Evolutionary conservation across 2,888 invertebrate species (phyloP).

Genomic region (Netelia virgata): DNA sequence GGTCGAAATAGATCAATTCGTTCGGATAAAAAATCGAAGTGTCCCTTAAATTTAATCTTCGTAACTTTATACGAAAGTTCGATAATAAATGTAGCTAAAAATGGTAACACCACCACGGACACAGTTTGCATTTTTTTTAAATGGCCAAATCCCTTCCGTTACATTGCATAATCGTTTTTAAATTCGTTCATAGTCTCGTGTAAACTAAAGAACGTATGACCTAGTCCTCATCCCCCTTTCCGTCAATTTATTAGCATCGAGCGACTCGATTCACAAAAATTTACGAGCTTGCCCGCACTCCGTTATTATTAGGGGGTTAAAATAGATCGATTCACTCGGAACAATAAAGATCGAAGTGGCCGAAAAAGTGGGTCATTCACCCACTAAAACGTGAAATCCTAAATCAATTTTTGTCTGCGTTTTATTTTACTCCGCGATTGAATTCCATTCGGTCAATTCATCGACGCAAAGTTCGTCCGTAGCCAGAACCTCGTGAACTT

Average conservation of each 20-base stretch:
- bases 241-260: neutral
- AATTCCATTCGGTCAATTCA: conserved; percentile 22
- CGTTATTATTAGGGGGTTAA: neutral
- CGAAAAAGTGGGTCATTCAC: conserved; percentile 16
- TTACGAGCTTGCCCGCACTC: neutral
- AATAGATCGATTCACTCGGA: neutral
- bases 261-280: neutral
- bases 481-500: conserved; percentile 45
- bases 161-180: no score
- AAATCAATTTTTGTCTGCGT: neutral
- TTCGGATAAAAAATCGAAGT: no score
- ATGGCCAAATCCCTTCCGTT: no score
- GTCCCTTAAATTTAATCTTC: no score
- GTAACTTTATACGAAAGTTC: no score
- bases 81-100: no score
- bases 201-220: neutral
- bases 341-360: neutral
- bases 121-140: no score
- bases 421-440: neutral
- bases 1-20: no score
- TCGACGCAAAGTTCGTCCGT: neutral
- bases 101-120: no score
- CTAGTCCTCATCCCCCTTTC: neutral
- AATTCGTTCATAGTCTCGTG: neutral
- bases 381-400: neutral